Base-by-base conservation (phyloP, 2,797 vertebrate species). In the Sciurus carolinensis region DNA sequence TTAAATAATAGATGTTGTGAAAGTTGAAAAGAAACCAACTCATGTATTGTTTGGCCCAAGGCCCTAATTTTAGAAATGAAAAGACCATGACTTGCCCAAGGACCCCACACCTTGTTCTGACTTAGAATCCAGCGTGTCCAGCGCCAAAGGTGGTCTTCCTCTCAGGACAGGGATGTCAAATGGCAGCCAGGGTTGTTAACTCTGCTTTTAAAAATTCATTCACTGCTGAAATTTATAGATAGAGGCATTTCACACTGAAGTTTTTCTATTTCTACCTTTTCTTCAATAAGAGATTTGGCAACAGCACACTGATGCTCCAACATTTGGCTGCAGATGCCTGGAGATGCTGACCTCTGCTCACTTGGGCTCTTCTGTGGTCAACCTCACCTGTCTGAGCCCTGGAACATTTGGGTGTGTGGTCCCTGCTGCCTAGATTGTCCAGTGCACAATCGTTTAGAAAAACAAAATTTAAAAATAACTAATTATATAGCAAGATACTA, bases 1-100 rank as follows among this genome's bases (percentile, higher is more conserved):
- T 54, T 47, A 90, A 96, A 92, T 44, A 28, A 69, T 13, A 91
- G 81, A 90, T 89, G 18, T 20, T 92, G 30, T 57, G 42, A 92
- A 87, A 79, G n/a, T 88, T 83, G 87, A 88, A 86, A 90, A 75
- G 76, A 75, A 73, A 91, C 18, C 28, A 75, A 94, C 80, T 64
- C 50, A 39, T 26, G n/a, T 73, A 62, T 84, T 20, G 33, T 86
- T 93, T 92, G 76, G 14, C 39, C 7, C 36, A 86, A 90, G 83
- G 64, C 17, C n/a, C 30, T 83, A 64, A 44, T 92, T 95, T 93
- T 62, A 28, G 90, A 87, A 87, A 67, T 28, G 17, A 91, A 10
- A 62, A n/a, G 0, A 28, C 28, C 1, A 7, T 42, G 26, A 88
- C 4, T 75, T 71, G 15, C 5, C 15, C 44, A 42, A 75, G 5